A percentile compares a stretch with the other conserved stretches of the same genome.
Conservation (phyloP, 2,113 vertebrate genomes). For the Canis aureus region DNA sequence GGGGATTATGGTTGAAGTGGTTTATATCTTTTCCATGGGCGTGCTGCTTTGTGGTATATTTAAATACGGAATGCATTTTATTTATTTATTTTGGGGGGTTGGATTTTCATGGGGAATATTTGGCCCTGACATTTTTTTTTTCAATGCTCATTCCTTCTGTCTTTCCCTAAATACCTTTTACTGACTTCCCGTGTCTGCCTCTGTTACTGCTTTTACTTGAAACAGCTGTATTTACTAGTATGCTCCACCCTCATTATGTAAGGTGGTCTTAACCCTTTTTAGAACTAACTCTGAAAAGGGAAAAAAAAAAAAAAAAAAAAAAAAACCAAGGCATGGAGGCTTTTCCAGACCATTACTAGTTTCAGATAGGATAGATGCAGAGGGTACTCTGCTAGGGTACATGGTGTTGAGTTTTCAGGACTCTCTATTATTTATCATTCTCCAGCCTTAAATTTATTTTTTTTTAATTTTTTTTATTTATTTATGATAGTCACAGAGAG, state of each 20-base stretch:
- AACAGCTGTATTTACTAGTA: conserved; percentile 79
- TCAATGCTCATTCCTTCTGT: conserved; percentile 33
- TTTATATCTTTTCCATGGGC: conserved; percentile 64
- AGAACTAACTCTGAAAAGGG: conserved; percentile 29
- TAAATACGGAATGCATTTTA: conserved; percentile 68
- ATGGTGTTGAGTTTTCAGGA: neutral
- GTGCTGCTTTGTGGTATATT: conserved; percentile 59
- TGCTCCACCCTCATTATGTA: conserved; percentile 57
- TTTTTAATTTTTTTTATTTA: too few relatives aligned
- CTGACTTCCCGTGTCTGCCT: conserved; percentile 45
- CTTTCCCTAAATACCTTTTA: conserved; percentile 70
- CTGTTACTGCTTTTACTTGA: conserved; percentile 72
- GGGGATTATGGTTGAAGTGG: conserved; percentile 18
- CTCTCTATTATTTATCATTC: neutral
- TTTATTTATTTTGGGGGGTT: conserved; percentile 68
- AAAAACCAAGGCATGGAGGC: too few relatives aligned
- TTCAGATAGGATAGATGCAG: neutral
- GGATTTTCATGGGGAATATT: conserved; percentile 65
- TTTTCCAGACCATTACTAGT: neutral
- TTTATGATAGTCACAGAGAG: too few relatives aligned
- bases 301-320: neutral
- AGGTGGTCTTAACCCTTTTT: conserved; percentile 77
- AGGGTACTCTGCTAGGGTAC: neutral
- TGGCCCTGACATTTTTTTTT: conserved; percentile 9
- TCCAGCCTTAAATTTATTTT: neutral